A percentile compares a stretch with the other conserved stretches of the same genome.
Evolutionary conservation across 1,140 invertebrate genomes (phyloP).

Genomic region (Rhagoletis pomonella): DNA sequence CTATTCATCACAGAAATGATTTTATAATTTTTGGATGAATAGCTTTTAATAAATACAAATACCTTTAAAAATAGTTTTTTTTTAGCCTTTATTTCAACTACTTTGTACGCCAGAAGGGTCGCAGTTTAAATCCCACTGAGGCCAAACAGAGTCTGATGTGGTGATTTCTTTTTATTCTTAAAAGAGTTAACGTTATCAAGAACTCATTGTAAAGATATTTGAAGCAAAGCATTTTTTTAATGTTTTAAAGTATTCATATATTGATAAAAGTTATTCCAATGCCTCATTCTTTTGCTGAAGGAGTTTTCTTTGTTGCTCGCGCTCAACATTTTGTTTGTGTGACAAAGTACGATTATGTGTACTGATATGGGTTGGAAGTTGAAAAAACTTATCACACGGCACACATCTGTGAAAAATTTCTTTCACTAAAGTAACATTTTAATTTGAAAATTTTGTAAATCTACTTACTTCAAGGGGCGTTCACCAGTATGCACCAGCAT

Average conservation of each 20-base stretch:
- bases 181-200: no score
- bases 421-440: no score
- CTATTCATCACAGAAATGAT: background rate
- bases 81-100: background rate
- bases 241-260: background rate
- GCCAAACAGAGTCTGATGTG: no score
- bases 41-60: background rate
- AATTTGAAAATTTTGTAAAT: no score
- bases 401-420: constrained; percentile 46
- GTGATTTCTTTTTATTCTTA: no score
- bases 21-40: background rate
- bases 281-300: background rate
- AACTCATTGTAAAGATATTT: no score
- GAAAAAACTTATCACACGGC: constrained; percentile 55
- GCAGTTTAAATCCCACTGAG: no score
- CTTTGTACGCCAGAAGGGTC: no score
- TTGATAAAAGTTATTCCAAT: background rate
- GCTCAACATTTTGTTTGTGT: constrained; percentile 57
- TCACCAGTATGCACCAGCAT: constrained; percentile 45
- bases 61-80: background rate
- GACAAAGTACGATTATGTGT: constrained; percentile 49
- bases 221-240: background rate
- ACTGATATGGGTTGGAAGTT: constrained; percentile 43
- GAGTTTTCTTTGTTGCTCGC: background rate
- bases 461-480: constrained; percentile 54